Base-by-base conservation (phyloP, 1,140 invertebrate genomes). In the Aphelenchoides besseyi region DNA sequence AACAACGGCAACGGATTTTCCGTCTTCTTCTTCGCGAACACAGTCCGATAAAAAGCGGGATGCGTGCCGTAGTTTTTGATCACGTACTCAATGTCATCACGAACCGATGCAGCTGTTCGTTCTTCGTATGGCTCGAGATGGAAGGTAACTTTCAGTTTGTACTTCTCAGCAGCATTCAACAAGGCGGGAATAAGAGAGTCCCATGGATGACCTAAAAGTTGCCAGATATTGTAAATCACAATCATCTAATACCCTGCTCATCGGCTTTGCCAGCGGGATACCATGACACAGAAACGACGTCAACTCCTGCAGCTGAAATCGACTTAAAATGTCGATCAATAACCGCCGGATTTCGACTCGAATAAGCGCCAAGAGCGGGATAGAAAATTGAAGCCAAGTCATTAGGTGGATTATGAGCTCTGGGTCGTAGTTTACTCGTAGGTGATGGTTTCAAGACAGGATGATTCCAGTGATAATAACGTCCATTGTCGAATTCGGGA, bases 381-480 rank as follows among this genome's bases (percentile, higher is more conserved):
- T 87, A 88, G 73, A 84, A 88, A 71, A 85, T 86, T 3, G 86
- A 77, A 3, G 85, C 87, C 69, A 88, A 85, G 72, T 88, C 87
- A 67, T 85, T 84, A 32, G 86, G 87, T 1, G 87, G 87, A 16
- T 61, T 48, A 74, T 88, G 86, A 0, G 36, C 66, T 64, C 62
- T 28, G 12, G 75, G 28, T 32, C 64, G 72, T 16, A 52, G 12
- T 76, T 2, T 12, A 67, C 63, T 63, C 30, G 30, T 33, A 12
- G 63, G 36, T 16, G 87, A 82, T 2, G 78, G 83, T 35, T 55
- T 66, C 12, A 66, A 53, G 12, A 66, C 1, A 37, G 36, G 30
- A 12, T 88, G 87, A 77, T 88, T 87, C 87, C 87, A 88, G 73
- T 88, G 87, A 30, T 79, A 69, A 72, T 85, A 88, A 57, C 81